Evolutionary conservation across 2,888 invertebrate genomes (phyloP).

Genomic region (Epinotia demarniana): DNA sequence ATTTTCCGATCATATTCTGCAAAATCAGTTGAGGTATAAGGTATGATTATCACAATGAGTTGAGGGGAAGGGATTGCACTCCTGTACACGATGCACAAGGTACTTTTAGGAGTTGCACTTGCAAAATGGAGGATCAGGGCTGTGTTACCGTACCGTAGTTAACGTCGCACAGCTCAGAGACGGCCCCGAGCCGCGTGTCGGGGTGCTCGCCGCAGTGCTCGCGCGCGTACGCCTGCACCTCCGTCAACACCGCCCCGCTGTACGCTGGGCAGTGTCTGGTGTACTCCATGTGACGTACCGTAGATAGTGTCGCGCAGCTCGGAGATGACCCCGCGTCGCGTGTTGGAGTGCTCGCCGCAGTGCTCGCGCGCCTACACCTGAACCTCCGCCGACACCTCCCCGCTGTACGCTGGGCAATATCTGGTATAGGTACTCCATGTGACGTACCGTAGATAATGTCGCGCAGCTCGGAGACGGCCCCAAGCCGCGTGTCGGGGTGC

Average conservation of each 20-base stretch:
- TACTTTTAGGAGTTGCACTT: no score
- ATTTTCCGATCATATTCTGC: not conserved
- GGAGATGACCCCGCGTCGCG: constrained; percentile 87
- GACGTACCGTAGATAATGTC: constrained; percentile 89
- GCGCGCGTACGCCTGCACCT: constrained; percentile 79
- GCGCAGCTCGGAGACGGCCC: constrained; percentile 88
- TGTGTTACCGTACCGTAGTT: constrained; percentile 85
- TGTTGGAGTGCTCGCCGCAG: constrained; percentile 89
- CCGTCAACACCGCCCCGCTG: not conserved
- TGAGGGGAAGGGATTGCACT: no score
- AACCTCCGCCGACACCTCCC: constrained; percentile 87
- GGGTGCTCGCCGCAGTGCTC: constrained; percentile 89
- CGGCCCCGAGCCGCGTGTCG: constrained; percentile 86
- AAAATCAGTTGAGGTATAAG: no score
- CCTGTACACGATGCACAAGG: no score
- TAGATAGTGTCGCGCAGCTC: constrained; percentile 90
- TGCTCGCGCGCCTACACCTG: constrained; percentile 87
- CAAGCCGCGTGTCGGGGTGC: constrained; percentile 87
- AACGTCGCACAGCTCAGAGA: constrained; percentile 89
- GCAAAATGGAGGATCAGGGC: no score
- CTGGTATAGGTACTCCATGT: constrained; percentile 3
- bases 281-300: constrained; percentile 75
- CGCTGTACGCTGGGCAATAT: not conserved
- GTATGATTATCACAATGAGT: no score
- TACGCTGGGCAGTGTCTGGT: not conserved